Conservation (phyloP, 2,888 invertebrate species). For the Leucoptera coffeella region DNA sequence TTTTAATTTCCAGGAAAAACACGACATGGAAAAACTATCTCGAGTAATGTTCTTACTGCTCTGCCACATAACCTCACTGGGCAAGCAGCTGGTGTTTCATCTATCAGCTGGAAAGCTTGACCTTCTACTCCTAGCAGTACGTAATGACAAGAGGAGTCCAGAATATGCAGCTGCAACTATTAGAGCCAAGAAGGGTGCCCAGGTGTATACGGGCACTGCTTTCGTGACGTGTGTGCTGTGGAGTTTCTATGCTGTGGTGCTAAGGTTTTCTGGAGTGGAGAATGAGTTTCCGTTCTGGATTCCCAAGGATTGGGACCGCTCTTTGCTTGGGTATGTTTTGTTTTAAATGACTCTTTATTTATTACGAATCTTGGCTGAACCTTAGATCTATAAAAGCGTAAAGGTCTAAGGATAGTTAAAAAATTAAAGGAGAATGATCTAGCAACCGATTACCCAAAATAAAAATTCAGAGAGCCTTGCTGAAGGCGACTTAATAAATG, state of each 20-base stretch:
- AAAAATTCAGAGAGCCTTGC: not conserved
- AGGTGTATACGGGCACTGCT: constrained; percentile 12
- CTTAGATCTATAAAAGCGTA: too few relatives aligned
- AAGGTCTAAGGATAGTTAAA: too few relatives aligned
- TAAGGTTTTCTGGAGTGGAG: constrained; percentile 10
- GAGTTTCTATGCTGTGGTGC: constrained; percentile 18
- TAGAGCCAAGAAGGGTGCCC: not conserved
- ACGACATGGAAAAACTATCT: constrained; percentile 26
- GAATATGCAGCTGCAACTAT: too few relatives aligned
- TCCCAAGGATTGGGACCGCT: not conserved
- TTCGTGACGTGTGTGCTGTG: constrained; percentile 27
- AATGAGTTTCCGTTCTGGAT: constrained; percentile 4
- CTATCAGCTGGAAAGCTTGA: constrained; percentile 13
- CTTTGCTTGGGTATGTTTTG: too few relatives aligned
- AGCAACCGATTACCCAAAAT: too few relatives aligned
- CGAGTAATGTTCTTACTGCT: constrained; percentile 37
- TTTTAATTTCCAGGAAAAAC: constrained; percentile 13
- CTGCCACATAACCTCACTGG: constrained; percentile 33
- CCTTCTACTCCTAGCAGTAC: constrained; percentile 7
- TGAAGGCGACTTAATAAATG: too few relatives aligned
- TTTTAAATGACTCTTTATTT: too few relatives aligned
- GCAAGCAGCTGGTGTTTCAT: constrained; percentile 27
- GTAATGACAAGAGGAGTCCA: not conserved
- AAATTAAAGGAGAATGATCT: too few relatives aligned
- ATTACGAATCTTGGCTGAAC: too few relatives aligned